Conservation (phyloP, 2,797 vertebrate genomes). For the Dendrocincla tyrannina region DNA sequence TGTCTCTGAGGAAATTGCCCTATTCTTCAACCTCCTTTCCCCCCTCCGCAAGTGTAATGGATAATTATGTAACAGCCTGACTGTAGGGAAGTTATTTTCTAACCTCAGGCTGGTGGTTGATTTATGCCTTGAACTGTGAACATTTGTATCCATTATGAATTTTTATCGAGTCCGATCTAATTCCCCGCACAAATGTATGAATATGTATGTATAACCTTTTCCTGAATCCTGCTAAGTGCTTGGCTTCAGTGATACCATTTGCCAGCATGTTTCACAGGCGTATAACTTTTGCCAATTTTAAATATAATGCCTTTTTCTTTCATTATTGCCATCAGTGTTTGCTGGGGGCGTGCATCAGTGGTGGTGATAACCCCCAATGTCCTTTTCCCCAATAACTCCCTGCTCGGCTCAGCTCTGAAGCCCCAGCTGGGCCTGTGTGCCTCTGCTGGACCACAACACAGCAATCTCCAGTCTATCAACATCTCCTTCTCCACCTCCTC, state of each 20-base stretch:
- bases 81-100: conserved; percentile 48
- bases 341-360: background rate
- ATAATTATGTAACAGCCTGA: conserved; percentile 51
- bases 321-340: background rate
- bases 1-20: conserved; percentile 53
- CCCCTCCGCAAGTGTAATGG: conserved; percentile 1
- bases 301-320: conserved; percentile 10
- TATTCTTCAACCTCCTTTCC: conserved; percentile 51
- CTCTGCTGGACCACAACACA: background rate
- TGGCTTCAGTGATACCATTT: background rate
- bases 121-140: conserved; percentile 52
- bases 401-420: background rate
- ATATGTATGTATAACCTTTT: conserved; percentile 64
- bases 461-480: background rate
- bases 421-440: background rate
- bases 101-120: conserved; percentile 33
- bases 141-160: conserved; percentile 59
- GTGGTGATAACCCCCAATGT: background rate
- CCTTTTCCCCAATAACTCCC: background rate
- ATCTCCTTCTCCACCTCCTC: background rate
- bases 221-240: conserved; percentile 6
- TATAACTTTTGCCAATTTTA: background rate
- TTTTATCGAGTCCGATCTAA: conserved; percentile 49
- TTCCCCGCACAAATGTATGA: conserved; percentile 40
- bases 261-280: background rate